Evolutionary conservation across 2,113 vertebrate species (phyloP).

Genomic region (Limanda limanda): DNA sequence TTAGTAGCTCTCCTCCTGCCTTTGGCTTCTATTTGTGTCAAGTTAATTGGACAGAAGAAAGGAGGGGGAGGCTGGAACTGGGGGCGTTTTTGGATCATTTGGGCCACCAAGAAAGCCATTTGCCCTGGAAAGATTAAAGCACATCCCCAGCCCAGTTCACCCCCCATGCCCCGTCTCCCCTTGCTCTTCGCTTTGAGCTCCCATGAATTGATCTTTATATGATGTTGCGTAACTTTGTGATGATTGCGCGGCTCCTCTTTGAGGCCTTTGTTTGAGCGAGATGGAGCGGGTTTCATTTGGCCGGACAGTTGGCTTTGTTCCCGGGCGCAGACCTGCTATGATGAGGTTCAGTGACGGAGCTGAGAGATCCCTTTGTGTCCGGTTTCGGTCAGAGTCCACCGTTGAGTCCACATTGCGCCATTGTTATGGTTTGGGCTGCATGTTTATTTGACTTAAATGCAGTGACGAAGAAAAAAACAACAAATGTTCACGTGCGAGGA

Average conservation of each 20-base stretch:
- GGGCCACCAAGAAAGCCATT: conserved; percentile 59
- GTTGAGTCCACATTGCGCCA: conserved; percentile 33
- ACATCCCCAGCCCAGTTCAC: conserved; percentile 49
- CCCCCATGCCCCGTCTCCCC: conserved; percentile 15
- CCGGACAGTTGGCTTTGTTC: conserved; percentile 75
- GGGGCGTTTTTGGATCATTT: conserved; percentile 54
- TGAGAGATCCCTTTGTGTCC: conserved; percentile 69
- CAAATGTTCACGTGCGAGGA: background rate
- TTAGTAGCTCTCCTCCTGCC: conserved; percentile 51
- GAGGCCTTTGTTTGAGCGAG: conserved; percentile 73
- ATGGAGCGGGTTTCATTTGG: conserved; percentile 72
- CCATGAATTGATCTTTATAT: conserved; percentile 68
- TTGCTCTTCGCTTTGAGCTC: conserved; percentile 54
- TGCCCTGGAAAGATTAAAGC: conserved; percentile 62
- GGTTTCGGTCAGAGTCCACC: conserved; percentile 31
- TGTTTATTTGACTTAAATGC: conserved; percentile 7
- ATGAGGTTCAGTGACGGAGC: conserved; percentile 61
- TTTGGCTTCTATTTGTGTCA: conserved; percentile 61
- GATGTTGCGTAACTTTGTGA: conserved; percentile 71
- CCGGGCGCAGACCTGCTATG: conserved; percentile 54
- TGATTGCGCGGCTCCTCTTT: conserved; percentile 68
- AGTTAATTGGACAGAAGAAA: conserved; percentile 68
- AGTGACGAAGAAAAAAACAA: background rate
- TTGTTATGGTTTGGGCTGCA: conserved; percentile 30
- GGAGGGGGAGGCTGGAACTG: conserved; percentile 13